These are phyloP conservation scores for Carcharodon carcharias DNA, from an alignment of 2,797 vertebrate species.

Conservation along the genomic window DNA sequence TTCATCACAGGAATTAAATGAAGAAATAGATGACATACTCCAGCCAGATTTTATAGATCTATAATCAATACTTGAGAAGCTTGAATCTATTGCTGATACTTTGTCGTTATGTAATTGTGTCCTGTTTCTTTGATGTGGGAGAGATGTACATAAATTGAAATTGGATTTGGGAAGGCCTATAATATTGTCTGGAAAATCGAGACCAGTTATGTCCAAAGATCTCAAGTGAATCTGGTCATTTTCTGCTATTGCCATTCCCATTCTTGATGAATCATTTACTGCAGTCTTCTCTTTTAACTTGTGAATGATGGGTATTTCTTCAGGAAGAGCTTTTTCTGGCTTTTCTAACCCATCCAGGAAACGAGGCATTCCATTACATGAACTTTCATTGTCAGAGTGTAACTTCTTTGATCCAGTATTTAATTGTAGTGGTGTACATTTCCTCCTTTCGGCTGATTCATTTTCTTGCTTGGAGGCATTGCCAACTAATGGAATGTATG, in stretches of 20 bases:
- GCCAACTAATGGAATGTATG: constrained; percentile 62
- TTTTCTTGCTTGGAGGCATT: constrained; percentile 48
- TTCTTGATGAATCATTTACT: background rate
- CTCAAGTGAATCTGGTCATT: background rate
- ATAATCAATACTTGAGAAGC: constrained; percentile 55
- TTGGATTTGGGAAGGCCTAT: constrained; percentile 40
- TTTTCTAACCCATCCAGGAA: background rate
- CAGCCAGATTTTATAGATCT: constrained; percentile 63
- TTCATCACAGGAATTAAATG: constrained; percentile 78
- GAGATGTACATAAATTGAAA: rapidly evolving
- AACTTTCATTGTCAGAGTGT: constrained; percentile 5
- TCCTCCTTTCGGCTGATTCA: constrained; percentile 40
- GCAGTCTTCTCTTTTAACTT: background rate
- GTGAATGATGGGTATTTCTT: background rate
- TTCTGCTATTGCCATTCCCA: background rate
- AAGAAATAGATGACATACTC: constrained; percentile 69
- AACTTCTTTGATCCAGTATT: constrained; percentile 37
- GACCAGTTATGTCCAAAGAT: constrained; percentile 12
- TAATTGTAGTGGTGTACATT: constrained; percentile 41
- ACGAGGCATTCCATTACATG: background rate
- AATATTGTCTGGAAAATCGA: constrained; percentile 41
- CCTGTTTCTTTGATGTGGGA: constrained; percentile 23
- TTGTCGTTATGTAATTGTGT: constrained; percentile 38
- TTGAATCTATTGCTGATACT: constrained; percentile 44
- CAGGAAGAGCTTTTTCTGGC: background rate